phyloP scores from a whole-genome alignment of 2,888 invertebrate species.

The Synanthedon andrenaeformis region DNA sequence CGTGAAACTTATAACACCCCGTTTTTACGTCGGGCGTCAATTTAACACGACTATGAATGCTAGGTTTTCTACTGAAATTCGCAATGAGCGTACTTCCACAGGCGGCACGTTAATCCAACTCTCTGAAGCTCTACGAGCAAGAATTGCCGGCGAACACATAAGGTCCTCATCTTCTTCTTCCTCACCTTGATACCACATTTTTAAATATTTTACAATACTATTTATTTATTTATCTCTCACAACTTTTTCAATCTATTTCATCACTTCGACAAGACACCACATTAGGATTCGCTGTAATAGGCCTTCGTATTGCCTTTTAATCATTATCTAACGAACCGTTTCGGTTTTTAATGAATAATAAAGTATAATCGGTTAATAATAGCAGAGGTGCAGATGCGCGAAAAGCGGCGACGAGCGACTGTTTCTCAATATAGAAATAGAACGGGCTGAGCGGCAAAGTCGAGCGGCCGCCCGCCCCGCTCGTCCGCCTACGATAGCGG shows the following conservation, averaged over 20 bases:
- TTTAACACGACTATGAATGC: conserved; percentile 1
- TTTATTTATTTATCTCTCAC: background rate
- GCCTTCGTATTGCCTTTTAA: background rate
- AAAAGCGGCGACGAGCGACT: conserved; percentile 63
- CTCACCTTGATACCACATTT: conserved; percentile 83
- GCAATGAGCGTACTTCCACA: conserved; percentile 73
- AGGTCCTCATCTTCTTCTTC: conserved; percentile 88
- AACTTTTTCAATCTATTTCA: background rate
- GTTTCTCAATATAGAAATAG: conserved; percentile 67
- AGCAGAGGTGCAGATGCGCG: conserved; percentile 57
- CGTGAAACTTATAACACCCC: too few species aligned
- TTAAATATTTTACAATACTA: conserved; percentile 12
- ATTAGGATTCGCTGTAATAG: background rate
- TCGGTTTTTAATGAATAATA: background rate
- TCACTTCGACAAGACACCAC: background rate
- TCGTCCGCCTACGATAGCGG: conserved; percentile 4
- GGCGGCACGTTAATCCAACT: conserved; percentile 92
- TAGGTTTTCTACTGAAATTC: background rate
- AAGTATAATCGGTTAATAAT: conserved; percentile 6
- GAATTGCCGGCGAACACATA: conserved; percentile 87
- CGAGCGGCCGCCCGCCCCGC: conserved; percentile 14
- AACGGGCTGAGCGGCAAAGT: conserved; percentile 49
- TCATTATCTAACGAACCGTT: background rate
- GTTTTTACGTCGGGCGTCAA: too few species aligned
- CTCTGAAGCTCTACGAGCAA: conserved; percentile 88